Evolutionary conservation across 1,140 invertebrate genomes (phyloP).

Genomic region (Bombus cullumanus): DNA sequence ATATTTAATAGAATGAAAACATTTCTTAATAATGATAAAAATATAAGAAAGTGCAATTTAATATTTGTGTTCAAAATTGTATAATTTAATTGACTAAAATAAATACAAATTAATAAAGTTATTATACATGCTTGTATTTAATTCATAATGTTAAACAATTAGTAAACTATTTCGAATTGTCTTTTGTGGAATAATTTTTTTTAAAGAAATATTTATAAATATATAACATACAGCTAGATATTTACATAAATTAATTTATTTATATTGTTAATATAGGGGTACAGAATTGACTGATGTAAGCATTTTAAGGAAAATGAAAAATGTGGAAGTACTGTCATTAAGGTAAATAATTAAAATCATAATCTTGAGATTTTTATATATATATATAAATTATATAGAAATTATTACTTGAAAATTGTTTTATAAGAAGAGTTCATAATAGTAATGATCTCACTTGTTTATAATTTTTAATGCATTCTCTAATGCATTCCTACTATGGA

Average conservation of each 20-base stretch:
- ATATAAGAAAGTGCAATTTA: not conserved
- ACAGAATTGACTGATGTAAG: conserved; percentile 91
- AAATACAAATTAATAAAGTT: not conserved
- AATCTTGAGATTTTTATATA: not conserved
- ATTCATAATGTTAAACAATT: not conserved
- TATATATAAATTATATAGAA: not conserved
- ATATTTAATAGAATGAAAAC: not conserved
- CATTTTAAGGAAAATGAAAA: conserved; percentile 89
- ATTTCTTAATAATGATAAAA: not conserved
- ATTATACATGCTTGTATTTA: not conserved
- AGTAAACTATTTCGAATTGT: not conserved
- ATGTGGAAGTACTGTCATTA: conserved; percentile 91
- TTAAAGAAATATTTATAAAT: not conserved
- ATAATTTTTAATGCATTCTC: conserved; percentile 2
- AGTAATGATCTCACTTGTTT: conserved; percentile 34
- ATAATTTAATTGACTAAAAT: not conserved
- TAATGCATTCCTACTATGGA: conserved; percentile 65
- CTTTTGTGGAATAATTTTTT: conserved; percentile 1
- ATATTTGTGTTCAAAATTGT: not conserved
- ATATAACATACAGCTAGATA: not conserved
- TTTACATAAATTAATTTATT: conserved; percentile 16
- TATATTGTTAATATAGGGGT: conserved; percentile 86
- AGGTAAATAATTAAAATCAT: conserved; percentile 84
- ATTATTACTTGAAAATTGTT: not conserved
- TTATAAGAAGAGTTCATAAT: not conserved